These are phyloP conservation scores for Nerophis ophidion DNA, from an alignment of 2,113 vertebrate species.

Conservation along the genomic window DNA sequence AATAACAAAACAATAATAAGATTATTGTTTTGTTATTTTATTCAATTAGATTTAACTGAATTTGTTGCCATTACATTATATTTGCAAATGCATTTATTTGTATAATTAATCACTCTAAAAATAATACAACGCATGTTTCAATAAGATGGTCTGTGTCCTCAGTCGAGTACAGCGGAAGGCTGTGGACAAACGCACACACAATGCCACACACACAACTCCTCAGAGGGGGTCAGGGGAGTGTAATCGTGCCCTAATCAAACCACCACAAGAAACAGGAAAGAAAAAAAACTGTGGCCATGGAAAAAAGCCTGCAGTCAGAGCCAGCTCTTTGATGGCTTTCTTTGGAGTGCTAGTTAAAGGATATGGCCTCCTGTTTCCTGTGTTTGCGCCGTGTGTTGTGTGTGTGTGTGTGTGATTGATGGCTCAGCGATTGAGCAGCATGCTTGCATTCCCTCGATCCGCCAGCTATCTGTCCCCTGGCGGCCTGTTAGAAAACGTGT, in stretches of 20 bases:
- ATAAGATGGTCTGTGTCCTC: constrained; percentile 14
- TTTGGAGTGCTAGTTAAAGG: constrained; percentile 60
- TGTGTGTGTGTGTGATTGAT: constrained; percentile 48
- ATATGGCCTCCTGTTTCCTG: constrained; percentile 58
- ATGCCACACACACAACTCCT: constrained; percentile 25
- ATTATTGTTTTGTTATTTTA: too few relatives aligned
- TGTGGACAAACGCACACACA: constrained; percentile 25
- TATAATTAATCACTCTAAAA: too few relatives aligned
- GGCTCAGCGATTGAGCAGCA: constrained; percentile 56
- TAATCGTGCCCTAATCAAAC: constrained; percentile 47
- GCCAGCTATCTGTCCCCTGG: constrained; percentile 47
- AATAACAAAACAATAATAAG: too few relatives aligned
- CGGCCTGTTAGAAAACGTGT: constrained; percentile 36
- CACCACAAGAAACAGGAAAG: constrained; percentile 36
- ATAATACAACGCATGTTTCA: neutral
- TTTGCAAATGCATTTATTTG: too few relatives aligned
- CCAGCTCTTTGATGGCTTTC: constrained; percentile 60
- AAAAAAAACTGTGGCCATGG: constrained; percentile 38
- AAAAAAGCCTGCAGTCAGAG: constrained; percentile 47
- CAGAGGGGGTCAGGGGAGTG: constrained; percentile 35
- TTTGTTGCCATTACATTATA: too few relatives aligned
- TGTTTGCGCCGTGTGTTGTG: constrained; percentile 38
- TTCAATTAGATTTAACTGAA: too few relatives aligned
- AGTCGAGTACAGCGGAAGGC: constrained; percentile 21
- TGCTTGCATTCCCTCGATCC: constrained; percentile 41